These are phyloP conservation scores for Camponotus fellah DNA, from an alignment of 2,888 invertebrate species.

Conservation along the genomic window DNA sequence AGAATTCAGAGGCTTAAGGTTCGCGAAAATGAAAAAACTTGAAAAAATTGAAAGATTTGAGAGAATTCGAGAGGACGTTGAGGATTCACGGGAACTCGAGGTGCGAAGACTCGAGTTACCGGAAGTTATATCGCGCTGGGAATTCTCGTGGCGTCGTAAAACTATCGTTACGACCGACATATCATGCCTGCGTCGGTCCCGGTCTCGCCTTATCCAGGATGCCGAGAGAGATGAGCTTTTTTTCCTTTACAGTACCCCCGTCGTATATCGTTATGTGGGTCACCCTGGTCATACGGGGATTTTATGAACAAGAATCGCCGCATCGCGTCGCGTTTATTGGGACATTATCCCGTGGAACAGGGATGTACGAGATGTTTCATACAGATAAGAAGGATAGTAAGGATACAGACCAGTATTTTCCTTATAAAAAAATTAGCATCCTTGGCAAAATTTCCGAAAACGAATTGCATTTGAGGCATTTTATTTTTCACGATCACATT, in stretches of 20 bases:
- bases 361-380: not conserved
- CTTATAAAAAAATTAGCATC: not conserved
- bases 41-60: not conserved
- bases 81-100: not conserved
- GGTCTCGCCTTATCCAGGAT: not conserved
- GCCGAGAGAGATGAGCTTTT: not conserved
- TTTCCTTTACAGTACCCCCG: not conserved
- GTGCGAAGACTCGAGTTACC: not conserved
- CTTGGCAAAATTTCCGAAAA: not conserved
- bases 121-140: not conserved
- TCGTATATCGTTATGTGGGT: slow-evolving; percentile 38
- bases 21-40: too few species aligned
- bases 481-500: not conserved
- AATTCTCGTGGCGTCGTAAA: slow-evolving; percentile 36
- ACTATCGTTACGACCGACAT: slow-evolving; percentile 24
- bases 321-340: slow-evolving; percentile 29
- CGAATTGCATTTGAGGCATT: not conserved
- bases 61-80: not conserved
- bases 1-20: not conserved
- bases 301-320: slow-evolving; percentile 46
- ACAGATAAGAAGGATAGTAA: not conserved
- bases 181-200: slow-evolving; percentile 10
- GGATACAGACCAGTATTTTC: not conserved
- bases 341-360: slow-evolving; percentile 36
- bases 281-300: slow-evolving; percentile 19